These are phyloP conservation scores for Heliocidaris tuberculata DNA, from an alignment of 35 echinoderm and acorn worm genomes.

Conservation along the genomic window DNA sequence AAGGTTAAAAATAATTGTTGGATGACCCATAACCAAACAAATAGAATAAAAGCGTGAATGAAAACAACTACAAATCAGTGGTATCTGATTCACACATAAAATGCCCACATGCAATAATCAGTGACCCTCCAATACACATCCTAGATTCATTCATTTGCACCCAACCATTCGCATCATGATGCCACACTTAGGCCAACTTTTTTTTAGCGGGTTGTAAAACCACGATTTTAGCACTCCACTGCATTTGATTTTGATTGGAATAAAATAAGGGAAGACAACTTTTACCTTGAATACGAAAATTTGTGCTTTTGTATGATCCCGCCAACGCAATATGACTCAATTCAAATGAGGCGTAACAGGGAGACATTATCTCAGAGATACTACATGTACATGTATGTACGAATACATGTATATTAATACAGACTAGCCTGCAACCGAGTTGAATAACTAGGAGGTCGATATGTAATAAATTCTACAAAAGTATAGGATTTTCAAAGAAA, in stretches of 20 bases:
- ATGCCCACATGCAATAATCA: not conserved
- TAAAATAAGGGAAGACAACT: not conserved
- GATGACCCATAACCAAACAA: not conserved
- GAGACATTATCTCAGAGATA: not conserved
- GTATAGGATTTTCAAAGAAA: too few relatives aligned
- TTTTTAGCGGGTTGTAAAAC: not conserved
- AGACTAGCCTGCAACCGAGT: too few relatives aligned
- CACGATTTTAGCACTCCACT: not conserved
- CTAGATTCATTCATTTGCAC: not conserved
- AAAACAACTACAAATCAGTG: not conserved
- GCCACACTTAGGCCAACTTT: not conserved
- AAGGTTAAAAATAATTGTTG: not conserved
- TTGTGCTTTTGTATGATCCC: constrained; percentile 19
- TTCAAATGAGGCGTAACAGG: not conserved
- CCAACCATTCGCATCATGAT: not conserved
- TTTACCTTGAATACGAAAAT: not conserved
- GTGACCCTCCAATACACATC: not conserved
- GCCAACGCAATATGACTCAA: constrained; percentile 41
- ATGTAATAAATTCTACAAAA: too few relatives aligned
- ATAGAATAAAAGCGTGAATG: not conserved
- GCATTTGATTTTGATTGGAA: not conserved
- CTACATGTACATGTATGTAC: not conserved
- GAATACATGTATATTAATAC: too few relatives aligned
- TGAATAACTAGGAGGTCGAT: too few relatives aligned
- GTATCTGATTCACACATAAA: not conserved